phyloP scores from a whole-genome alignment of 2,797 vertebrate species.

The Chelidonichthys spinosus region DNA sequence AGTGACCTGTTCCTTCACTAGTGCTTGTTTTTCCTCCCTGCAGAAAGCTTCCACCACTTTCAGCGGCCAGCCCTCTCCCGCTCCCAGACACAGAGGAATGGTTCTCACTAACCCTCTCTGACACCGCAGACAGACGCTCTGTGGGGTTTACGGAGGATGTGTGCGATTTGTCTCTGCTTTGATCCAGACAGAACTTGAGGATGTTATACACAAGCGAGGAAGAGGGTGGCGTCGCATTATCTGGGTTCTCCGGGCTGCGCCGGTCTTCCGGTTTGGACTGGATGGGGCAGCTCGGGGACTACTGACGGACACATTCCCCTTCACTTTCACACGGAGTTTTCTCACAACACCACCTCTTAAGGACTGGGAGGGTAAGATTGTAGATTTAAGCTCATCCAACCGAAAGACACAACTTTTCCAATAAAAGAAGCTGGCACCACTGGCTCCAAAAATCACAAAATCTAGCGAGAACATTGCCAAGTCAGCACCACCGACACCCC shows the following conservation, averaged over 20 bases:
- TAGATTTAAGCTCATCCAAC: neutral
- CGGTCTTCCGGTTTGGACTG: slow-evolving; percentile 56
- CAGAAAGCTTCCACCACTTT: neutral
- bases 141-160: slow-evolving; percentile 54
- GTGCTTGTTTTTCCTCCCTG: slow-evolving; percentile 29
- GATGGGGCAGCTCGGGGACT: slow-evolving; percentile 23
- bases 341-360: slow-evolving; percentile 28
- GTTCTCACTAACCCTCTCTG: neutral
- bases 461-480: neutral
- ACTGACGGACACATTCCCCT: slow-evolving; percentile 46
- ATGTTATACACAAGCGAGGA: slow-evolving; percentile 54
- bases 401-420: neutral
- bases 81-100: slow-evolving; percentile 18
- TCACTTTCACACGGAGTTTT: slow-evolving; percentile 38
- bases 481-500: neutral
- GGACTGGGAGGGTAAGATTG: neutral
- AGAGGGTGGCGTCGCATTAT: slow-evolving; percentile 55
- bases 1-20: slow-evolving; percentile 29
- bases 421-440: neutral
- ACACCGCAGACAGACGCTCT: slow-evolving; percentile 24
- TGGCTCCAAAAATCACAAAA: neutral
- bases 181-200: slow-evolving; percentile 52
- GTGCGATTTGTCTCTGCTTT: slow-evolving; percentile 37
- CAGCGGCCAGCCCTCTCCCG: slow-evolving; percentile 13
- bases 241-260: slow-evolving; percentile 37